Percentiles rank a stretch among this genome's conserved stretches.
Evolutionary conservation across 2,113 vertebrate genomes (phyloP).

Genomic region (Scalopus aquaticus): DNA sequence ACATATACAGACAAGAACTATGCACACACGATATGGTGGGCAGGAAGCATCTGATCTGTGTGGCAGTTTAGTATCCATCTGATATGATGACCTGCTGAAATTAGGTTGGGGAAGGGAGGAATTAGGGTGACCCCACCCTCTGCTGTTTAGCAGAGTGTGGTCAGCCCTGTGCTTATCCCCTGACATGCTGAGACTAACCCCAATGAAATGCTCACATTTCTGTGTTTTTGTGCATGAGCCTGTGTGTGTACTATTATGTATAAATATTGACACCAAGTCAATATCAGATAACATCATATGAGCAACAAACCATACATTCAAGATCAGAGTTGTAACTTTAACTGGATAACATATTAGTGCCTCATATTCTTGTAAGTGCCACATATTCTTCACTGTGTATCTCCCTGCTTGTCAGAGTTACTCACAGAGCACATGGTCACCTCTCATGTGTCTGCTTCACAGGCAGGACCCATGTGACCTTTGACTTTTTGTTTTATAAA

Average conservation of each 20-base stretch:
- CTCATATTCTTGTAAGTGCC: conserved; percentile 51
- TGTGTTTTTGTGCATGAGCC: background rate
- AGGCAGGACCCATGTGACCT: conserved; percentile 83
- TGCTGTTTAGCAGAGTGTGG: background rate
- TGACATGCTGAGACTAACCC: conserved; percentile 5
- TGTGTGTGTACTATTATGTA: background rate
- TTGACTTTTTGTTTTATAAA: conserved; percentile 81
- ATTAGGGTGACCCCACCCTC: background rate
- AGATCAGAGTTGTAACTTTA: background rate
- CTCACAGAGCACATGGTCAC: conserved; percentile 83
- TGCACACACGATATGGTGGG: background rate
- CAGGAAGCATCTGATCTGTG: background rate
- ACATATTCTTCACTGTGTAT: conserved; percentile 75
- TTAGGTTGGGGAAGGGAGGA: background rate
- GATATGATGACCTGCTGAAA: background rate
- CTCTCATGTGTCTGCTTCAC: conserved; percentile 83
- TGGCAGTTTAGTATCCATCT: background rate
- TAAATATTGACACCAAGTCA: background rate
- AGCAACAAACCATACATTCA: background rate
- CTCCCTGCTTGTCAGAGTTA: conserved; percentile 79
- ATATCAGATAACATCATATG: background rate
- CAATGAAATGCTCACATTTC: background rate
- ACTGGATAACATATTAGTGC: conserved; percentile 56
- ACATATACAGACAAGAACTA: too few relatives aligned
- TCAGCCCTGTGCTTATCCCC: background rate